Base-by-base conservation (phyloP, 1,140 invertebrate genomes). In the Heliconius melpomene region DNA sequence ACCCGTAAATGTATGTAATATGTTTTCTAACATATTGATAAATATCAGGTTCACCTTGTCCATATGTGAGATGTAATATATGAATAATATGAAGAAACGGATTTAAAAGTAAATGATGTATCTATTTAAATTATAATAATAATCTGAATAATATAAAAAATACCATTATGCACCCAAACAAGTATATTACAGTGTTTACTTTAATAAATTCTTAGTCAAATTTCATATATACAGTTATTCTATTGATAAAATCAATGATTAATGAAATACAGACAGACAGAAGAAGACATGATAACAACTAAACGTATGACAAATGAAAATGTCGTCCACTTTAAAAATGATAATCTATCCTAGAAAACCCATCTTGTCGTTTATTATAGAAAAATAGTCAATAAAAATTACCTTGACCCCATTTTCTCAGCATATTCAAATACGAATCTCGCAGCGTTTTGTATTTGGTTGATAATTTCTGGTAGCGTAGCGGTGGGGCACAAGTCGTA, bases 401-500 rank as follows among this genome's bases (percentile, higher is more conserved):
- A 95, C 91, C 94, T 95, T 2, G 94, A 95, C 18, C 94, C 91
- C 75, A 91, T 94, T 73, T 94, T 88, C 50, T 91, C 89, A 2
- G 96, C 96, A 78, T 95, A 95, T 66, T 95, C 94, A 36, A 97
- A 94, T 20, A 97, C 94, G 83, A 95, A 96, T 81, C 93, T 93
- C 1, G 95, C 88, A 1, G 96, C 96, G 26, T 90, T 91, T 82
- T 95, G 94, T 23, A 97, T 96, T 92, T 98, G 95, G 2, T 93
- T 84, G 3, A 97, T 91, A 77, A 98, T 96, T 74, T 96, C 94
- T 0, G 90, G 89, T 20, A 97, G 84, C 2, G 94, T 96, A 0
- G 96, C 96, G 79, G 93, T 84, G 0, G 97, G 97, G 81, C 97
- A 97, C 1, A 98, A 92, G 85, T 97, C 97, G 87, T 98, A 98